Evolutionary conservation across 2,888 invertebrate species (phyloP).

Genomic region (Busseola fusca): DNA sequence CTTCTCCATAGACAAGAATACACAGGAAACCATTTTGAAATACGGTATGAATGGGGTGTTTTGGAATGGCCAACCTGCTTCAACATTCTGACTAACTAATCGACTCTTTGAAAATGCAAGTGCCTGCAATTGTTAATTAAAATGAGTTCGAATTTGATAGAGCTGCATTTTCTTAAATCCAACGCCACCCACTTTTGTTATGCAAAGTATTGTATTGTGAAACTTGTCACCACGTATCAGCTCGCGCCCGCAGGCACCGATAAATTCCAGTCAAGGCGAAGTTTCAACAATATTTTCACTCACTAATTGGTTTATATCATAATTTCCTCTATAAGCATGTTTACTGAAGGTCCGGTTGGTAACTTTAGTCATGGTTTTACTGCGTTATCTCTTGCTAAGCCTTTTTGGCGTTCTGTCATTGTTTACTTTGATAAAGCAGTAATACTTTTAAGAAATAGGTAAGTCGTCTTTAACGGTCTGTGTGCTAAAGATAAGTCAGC

Average conservation of each 20-base stretch:
- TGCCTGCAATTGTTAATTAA: neutral
- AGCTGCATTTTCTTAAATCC: neutral
- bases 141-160: neutral
- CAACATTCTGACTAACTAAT: neutral
- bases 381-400: slow-evolving; percentile 22
- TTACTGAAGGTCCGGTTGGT: slow-evolving; percentile 34
- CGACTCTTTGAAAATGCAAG: neutral
- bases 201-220: neutral
- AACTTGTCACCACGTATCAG: slow-evolving; percentile 30
- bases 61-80: neutral
- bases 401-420: slow-evolving; percentile 27
- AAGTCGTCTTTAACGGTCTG: slow-evolving; percentile 8
- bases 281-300: slow-evolving; percentile 25
- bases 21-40: neutral
- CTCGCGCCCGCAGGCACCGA: slow-evolving; percentile 27
- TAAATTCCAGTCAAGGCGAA: slow-evolving; percentile 43
- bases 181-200: neutral
- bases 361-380: slow-evolving; percentile 27
- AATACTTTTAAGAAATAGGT: slow-evolving; percentile 31
- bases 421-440: slow-evolving; percentile 42
- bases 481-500: slow-evolving; percentile 24
- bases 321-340: slow-evolving; percentile 36
- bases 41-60: neutral
- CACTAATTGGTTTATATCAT: slow-evolving; percentile 40
- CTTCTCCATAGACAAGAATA: neutral